Base-by-base conservation (phyloP, 2,888 invertebrate genomes). In the Caenorhabditis imperialis region DNA sequence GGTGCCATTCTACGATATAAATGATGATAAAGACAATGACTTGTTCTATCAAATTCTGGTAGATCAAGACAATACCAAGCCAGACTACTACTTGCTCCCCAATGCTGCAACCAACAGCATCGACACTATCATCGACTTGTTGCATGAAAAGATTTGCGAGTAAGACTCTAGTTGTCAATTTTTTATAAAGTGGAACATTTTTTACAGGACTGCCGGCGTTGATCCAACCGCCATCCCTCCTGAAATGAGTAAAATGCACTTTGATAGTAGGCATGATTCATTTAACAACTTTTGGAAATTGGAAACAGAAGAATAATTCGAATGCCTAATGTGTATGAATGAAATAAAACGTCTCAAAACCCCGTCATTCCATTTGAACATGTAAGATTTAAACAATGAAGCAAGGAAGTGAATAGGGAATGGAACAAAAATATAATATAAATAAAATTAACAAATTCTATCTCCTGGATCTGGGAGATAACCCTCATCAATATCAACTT, bases 1-100 rank as follows among this genome's bases (percentile, higher is more conserved):
- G 3, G 63, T 72, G 47, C 72, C 72, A 14, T 72, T 72, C 12
- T 72, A 72, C 12, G 58, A 72, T 30, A 16, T 61, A 2, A 37
- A 51, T 6, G 69, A 38, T 7, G 37, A 30, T 30, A 10, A 63
- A 48, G 35, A 4, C 1, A 54, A 20, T 7, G 70, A 70, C 23
- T 33, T 70, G 33, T 70, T 53, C 27, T 70, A 61, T 27, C 22
- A 54, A 42, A 47, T 70, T 18, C n/a, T 70, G 12, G n/a, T 0
- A 4, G 3, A 44, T 2, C 51, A 53, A 38, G 37, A 37, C 14
- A 25, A 37, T 1, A 38, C 58, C 3, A 38, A 16, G 6, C 45
- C 45, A 1, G 54, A 47, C 8, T 54, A 60, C 12, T 70, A 60
- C 27, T 30, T 60, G n/a, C 18, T 70, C 7, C 54, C 51, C 1